These are phyloP conservation scores for Sinhomidia bicolor DNA, from an alignment of 2,888 invertebrate genomes.

Conservation along the genomic window DNA sequence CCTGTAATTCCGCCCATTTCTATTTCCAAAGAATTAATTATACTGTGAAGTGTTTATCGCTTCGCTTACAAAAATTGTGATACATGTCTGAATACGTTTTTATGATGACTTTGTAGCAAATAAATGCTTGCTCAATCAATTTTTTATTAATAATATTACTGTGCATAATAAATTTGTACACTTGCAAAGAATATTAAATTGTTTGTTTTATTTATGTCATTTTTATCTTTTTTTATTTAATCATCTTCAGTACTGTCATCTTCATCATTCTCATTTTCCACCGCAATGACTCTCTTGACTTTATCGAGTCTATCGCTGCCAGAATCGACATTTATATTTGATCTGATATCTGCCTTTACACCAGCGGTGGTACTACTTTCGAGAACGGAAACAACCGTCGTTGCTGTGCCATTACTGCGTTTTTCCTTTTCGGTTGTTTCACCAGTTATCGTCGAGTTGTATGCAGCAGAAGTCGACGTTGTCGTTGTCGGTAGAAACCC, in stretches of 20 bases:
- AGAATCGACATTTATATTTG: neutral
- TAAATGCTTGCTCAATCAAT: too few relatives aligned
- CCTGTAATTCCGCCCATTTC: too few relatives aligned
- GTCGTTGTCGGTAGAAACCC: neutral
- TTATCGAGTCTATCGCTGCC: too few relatives aligned
- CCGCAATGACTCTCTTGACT: neutral
- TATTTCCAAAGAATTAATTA: too few relatives aligned
- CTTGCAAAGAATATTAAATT: too few relatives aligned
- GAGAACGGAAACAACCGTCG: neutral
- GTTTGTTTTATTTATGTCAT: too few relatives aligned
- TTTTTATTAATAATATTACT: too few relatives aligned
- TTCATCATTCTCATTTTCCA: neutral
- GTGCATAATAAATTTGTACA: too few relatives aligned
- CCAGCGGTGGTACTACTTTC: neutral
- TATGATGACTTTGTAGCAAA: too few relatives aligned
- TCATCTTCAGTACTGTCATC: conserved; percentile 23
- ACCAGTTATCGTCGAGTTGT: neutral
- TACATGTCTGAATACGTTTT: too few relatives aligned
- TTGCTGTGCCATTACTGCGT: neutral
- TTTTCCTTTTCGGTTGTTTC: neutral
- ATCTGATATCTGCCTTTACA: neutral
- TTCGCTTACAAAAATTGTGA: too few relatives aligned
- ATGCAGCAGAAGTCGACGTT: neutral
- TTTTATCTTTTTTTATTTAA: neutral
- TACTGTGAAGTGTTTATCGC: too few relatives aligned